Evolutionary conservation across 1,140 invertebrate species (phyloP), one percentile per base, ranked within the genome.

Genomic region (Wasmannia auropunctata): DNA sequence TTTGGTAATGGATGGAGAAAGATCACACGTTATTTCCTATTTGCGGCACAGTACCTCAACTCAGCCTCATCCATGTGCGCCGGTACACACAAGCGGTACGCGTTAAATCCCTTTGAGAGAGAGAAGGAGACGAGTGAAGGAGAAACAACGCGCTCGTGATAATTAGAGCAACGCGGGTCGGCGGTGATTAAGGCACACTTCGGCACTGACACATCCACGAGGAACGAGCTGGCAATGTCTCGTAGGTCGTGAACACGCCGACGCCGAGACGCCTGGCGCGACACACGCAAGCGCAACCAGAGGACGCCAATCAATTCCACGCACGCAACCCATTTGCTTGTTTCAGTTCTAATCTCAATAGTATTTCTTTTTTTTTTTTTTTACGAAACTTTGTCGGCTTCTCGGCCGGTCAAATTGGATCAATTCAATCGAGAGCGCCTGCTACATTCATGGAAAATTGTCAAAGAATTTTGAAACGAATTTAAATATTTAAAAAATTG

Each of bases 41-140:
- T 11, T 4, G 8, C n/a, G 1, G 16, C 25, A n/a, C n/a, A 49
- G 49, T 91, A 90, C 90, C 89, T 91, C 67, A 90, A 34, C 58
- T 91, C 89, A 6, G 63, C 89, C n/a, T 88, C 89, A 49, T 91
- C 89, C 90, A 90, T 91, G 60, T 77, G 70, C 31, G 56, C 25
- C 28, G 37, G 58, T 49, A 1, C 16, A n/a, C 37, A 2, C 43
- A 37, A 56, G 14, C 22, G 11, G 40, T 46, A 37, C 31, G 54
- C 67, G n/a, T 8, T 16, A 14, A 40, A 4, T 54, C 31, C 28
- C 7, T 60, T n/a, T 11, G n/a, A 54, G 8, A 56, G 4, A 54
- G 16, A 22, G 34, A n/a, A n/a, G n/a, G n/a, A n/a, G n/a, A n/a
- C n/a, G n/a, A n/a, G 11, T 40, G 11, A 37, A 37, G 28, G 1